These are phyloP conservation scores for Ceuthmochares aereus DNA, from an alignment of 2,113 vertebrate species.

Conservation along the genomic window DNA sequence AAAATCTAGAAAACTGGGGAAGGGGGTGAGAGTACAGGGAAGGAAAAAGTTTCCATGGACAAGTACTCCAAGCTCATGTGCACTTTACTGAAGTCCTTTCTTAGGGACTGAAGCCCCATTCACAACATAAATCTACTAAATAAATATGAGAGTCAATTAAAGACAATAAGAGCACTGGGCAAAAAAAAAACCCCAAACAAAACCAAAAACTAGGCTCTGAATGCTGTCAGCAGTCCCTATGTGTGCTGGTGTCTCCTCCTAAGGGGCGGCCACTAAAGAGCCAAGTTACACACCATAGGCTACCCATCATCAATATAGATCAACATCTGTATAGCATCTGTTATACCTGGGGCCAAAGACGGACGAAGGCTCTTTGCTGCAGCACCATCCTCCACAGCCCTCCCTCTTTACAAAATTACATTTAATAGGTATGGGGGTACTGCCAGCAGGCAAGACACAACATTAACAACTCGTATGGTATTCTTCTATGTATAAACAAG, in stretches of 20 bases:
- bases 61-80: background rate
- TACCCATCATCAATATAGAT: background rate
- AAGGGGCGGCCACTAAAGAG: background rate
- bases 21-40: background rate
- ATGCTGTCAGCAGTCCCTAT: background rate
- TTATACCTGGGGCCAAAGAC: background rate
- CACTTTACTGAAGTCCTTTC: background rate
- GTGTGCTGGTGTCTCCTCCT: background rate
- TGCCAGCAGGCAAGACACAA: background rate
- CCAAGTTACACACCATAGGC: background rate
- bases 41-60: background rate
- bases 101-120: background rate
- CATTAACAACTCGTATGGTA: background rate
- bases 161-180: background rate
- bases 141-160: background rate
- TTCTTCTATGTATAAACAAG: background rate
- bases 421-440: background rate
- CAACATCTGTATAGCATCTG: background rate
- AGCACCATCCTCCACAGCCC: background rate
- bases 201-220: background rate
- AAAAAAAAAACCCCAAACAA: background rate
- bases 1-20: background rate
- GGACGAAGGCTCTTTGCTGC: background rate
- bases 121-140: background rate
- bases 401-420: background rate